Percentiles rank a stretch among this genome's conserved stretches.
phyloP scores from a whole-genome alignment of 1,140 invertebrate genomes.

The Drosophila burlai region DNA sequence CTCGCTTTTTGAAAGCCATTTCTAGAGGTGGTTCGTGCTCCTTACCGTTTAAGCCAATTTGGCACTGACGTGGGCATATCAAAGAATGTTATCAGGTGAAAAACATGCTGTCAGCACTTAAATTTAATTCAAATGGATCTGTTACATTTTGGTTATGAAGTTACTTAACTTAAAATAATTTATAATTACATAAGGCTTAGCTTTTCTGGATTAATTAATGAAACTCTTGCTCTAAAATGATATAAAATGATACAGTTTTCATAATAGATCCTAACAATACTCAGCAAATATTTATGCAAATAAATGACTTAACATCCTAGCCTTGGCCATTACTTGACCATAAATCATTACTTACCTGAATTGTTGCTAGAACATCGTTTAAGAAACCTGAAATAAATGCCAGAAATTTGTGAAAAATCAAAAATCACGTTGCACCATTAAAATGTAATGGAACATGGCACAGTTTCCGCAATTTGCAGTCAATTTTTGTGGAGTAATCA shows the following conservation, averaged over 20 bases:
- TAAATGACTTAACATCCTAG: neutral
- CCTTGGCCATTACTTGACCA: neutral
- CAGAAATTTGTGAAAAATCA: neutral
- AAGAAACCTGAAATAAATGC: neutral
- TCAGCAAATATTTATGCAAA: neutral
- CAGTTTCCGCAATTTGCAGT: constrained; percentile 26
- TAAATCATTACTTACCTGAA: neutral
- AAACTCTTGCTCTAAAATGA: neutral
- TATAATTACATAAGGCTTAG: neutral
- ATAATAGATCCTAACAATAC: neutral
- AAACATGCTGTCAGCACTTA: constrained; percentile 5
- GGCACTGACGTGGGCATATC: constrained; percentile 6
- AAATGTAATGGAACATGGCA: neutral
- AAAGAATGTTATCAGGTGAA: constrained; percentile 6
- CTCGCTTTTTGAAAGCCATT: constrained; percentile 17
- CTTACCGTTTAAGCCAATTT: neutral
- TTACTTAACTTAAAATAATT: neutral
- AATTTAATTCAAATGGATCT: neutral
- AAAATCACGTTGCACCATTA: constrained; percentile 1
- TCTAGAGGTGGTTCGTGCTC: constrained; percentile 2
- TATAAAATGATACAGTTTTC: neutral
- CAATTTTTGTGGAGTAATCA: constrained; percentile 17
- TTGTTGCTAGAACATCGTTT: neutral
- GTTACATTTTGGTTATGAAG: neutral
- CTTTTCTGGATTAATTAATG: neutral